Percentiles rank a stretch among this genome's conserved stretches.
Evolutionary conservation across 1,140 invertebrate genomes (phyloP).

Genomic region (Acromyrmex heyeri): DNA sequence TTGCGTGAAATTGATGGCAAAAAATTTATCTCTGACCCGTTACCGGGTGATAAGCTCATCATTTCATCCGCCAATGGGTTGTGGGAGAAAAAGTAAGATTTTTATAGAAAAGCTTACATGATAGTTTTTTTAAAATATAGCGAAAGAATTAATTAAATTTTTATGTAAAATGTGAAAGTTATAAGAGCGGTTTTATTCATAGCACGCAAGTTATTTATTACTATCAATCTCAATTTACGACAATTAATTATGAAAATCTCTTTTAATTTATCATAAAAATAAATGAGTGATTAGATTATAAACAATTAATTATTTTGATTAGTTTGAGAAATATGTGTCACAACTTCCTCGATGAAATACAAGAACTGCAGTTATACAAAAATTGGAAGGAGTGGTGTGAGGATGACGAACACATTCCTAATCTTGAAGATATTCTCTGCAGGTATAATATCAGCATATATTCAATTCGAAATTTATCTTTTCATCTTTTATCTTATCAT

Average conservation of each 20-base stretch:
- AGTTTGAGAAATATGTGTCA: slow-evolving; percentile 79
- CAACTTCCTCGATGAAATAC: slow-evolving; percentile 77
- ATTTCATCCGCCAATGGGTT: slow-evolving; percentile 75
- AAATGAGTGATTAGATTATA: no score
- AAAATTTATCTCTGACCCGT: slow-evolving; percentile 74
- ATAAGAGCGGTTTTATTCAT: background rate
- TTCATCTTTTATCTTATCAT: background rate
- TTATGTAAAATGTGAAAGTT: background rate
- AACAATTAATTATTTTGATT: background rate
- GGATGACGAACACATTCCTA: slow-evolving; percentile 17
- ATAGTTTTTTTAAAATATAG: no score
- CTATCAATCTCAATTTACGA: background rate
- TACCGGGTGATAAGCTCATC: slow-evolving; percentile 76
- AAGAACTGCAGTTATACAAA: slow-evolving; percentile 73
- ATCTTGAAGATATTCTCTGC: slow-evolving; percentile 75
- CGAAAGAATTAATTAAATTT: background rate
- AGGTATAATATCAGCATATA: slow-evolving; percentile 63
- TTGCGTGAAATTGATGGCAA: slow-evolving; percentile 78
- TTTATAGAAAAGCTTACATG: background rate
- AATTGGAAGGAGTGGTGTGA: slow-evolving; percentile 78
- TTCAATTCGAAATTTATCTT: background rate
- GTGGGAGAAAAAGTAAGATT: slow-evolving; percentile 77
- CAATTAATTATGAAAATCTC: background rate
- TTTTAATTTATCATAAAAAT: no score
- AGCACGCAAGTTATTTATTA: background rate